Evolutionary conservation across 2,113 vertebrate species (phyloP), one percentile per base, ranked within the genome.

Genomic region (Periophthalmus modestus): DNA sequence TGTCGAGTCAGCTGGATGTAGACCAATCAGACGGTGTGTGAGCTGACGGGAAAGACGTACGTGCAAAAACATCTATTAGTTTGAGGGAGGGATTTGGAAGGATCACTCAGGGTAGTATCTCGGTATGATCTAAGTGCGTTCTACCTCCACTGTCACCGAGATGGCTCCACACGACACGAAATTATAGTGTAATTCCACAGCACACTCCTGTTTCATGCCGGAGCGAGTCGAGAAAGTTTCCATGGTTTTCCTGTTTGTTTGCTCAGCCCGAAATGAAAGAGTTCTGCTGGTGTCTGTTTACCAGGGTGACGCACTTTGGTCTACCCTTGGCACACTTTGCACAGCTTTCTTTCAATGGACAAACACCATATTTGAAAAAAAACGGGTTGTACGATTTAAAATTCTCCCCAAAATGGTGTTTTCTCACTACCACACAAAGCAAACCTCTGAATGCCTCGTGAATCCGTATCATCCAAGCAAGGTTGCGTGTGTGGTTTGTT

Each of bases 1-100:
- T 85, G 84, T 89, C 87, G 89, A 90, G 57, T 92, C 85, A 91
- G 90, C 87, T 73, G 74, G 19, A 54, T 77, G 79, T 24, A 28
- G 28, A 33, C 23, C 66, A 2, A 65, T 65, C 57, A 55, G 61
- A 58, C 69, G 34, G 24, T 69, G 23, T 69, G 23, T 57, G 67
- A 48, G 48, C 73, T 71, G 28, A 74, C 39, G 69, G 24, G 4
- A 28, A 61, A 39, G 39, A 78, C 82, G 74, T 15, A 19, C 63
- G 48, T 34, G 73, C 62, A 63, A 12, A 54, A n/a, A 71, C 34
- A 68, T 68, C 57, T 55, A 39, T 57, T 54, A 50, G 28, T 36
- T n/a, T 62, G 9, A 34, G 3, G 52, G 16, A 2, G 18, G 46
- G 33, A 73, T 7, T n/a, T 65, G 66, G 21, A 68, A 50, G 24